A percentile compares a stretch with the other conserved stretches of the same genome.
phyloP scores from a whole-genome alignment of 2,113 vertebrate genomes.

The Indicator maculatus region DNA sequence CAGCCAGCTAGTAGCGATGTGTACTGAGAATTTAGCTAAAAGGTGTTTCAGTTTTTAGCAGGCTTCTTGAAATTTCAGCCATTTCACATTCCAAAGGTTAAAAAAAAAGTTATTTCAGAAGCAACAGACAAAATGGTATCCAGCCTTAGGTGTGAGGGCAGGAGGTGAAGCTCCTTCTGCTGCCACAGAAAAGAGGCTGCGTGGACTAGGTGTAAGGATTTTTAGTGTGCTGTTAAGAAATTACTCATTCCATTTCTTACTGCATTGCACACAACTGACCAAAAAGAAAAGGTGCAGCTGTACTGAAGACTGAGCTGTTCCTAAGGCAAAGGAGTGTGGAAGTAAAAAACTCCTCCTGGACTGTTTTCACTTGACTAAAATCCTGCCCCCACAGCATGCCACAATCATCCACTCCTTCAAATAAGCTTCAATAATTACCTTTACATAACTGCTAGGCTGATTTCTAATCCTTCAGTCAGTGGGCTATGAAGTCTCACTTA shows the following conservation, averaged over 20 bases:
- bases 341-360: not conserved
- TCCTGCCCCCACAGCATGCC: not conserved
- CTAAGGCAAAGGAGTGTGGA: not conserved
- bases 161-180: not conserved
- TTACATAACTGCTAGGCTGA: not conserved
- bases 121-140: not conserved
- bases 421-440: not conserved
- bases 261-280: not conserved
- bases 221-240: not conserved
- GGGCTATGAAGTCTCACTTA: not conserved
- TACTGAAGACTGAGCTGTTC: not conserved
- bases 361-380: not conserved
- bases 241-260: not conserved
- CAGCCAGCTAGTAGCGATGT: not conserved
- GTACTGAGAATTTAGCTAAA: not conserved
- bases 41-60: not conserved
- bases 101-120: not conserved
- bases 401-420: not conserved
- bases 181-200: not conserved
- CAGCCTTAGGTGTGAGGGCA: not conserved
- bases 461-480: not conserved
- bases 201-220: not conserved
- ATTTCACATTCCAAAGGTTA: slow-evolving; percentile 37
- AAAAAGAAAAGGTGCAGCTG: not conserved
- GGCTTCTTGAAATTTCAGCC: not conserved